Conservation (phyloP, 1,140 invertebrate genomes). For the roundworm (Caenorhabditis elegans) region WBcel235 BX284603.4:5885001-5885500, state of each 20-base stretch:
- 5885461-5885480: slow-evolving; percentile 61
- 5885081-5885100: no score
- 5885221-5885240: no score
- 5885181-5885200: no score
- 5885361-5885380: slow-evolving; percentile 46
- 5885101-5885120: no score
- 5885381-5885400: slow-evolving; percentile 66
- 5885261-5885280: slow-evolving; percentile 63
- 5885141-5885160: no score
- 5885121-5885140: no score
- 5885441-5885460: slow-evolving; percentile 53
- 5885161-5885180: no score
- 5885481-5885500: slow-evolving; percentile 54
- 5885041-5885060: slow-evolving; percentile 64
- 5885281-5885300: slow-evolving; percentile 58
- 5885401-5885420: slow-evolving; percentile 45
- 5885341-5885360: slow-evolving; percentile 48
- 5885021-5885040: slow-evolving; percentile 37
- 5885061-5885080: no score
- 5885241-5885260: no score
- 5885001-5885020: slow-evolving; percentile 50
- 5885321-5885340: slow-evolving; percentile 61
- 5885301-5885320: slow-evolving; percentile 60
- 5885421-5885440: no score
- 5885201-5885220: no score